phyloP scores from a whole-genome alignment of 2,797 vertebrate genomes.

The Ibycter americanus region DNA sequence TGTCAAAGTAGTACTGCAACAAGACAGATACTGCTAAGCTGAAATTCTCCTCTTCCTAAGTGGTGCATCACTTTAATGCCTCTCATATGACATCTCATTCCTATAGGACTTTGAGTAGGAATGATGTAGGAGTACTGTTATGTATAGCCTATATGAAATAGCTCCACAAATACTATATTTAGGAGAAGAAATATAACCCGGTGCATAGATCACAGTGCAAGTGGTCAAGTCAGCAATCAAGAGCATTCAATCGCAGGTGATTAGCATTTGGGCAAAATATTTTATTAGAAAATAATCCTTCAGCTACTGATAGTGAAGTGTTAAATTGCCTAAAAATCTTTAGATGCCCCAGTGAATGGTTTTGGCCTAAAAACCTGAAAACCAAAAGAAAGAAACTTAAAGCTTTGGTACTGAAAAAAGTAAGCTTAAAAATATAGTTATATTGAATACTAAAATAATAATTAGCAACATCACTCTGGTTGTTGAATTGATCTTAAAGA shows the following conservation, averaged over 20 bases:
- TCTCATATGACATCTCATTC: not conserved
- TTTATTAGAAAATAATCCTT: not conserved
- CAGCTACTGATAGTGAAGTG: not conserved
- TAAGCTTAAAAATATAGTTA: not conserved
- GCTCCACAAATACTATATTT: not conserved
- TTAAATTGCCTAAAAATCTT: not conserved
- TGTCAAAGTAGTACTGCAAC: not conserved
- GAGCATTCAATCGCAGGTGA: not conserved
- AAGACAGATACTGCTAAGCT: not conserved
- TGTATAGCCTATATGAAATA: not conserved
- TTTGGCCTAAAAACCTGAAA: not conserved
- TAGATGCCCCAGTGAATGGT: not conserved
- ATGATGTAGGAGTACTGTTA: not conserved
- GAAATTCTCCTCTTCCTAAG: not conserved
- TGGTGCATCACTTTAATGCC: not conserved
- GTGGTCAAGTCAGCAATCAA: not conserved
- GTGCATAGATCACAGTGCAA: not conserved
- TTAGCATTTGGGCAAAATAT: not conserved
- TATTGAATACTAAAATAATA: not conserved
- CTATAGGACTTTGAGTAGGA: not conserved
- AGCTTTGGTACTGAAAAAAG: not conserved
- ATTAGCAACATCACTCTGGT: not conserved
- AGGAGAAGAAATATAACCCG: not conserved
- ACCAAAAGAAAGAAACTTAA: not conserved
- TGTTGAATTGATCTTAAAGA: not conserved